These are phyloP conservation scores for Xylocampa areola DNA, from an alignment of 2,888 invertebrate genomes.

Conservation along the genomic window DNA sequence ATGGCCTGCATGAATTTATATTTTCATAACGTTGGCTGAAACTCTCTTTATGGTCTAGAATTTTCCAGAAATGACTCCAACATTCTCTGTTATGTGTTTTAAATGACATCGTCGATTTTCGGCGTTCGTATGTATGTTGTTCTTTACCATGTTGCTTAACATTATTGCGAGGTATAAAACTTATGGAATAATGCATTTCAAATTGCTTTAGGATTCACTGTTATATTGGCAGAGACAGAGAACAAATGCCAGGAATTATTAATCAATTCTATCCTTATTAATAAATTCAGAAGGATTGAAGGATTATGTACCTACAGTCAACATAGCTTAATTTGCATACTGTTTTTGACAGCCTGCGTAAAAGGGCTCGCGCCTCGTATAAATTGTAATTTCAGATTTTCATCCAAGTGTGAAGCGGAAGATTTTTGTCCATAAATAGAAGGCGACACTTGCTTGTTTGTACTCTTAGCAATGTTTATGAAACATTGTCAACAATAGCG, in stretches of 20 bases:
- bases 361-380: slow-evolving; percentile 35
- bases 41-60: neutral
- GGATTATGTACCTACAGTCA: no score
- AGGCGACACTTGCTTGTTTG: slow-evolving; percentile 27
- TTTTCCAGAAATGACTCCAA: slow-evolving; percentile 27
- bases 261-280: slow-evolving; percentile 48
- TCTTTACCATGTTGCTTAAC: slow-evolving; percentile 6
- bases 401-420: slow-evolving; percentile 12
- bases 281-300: slow-evolving; percentile 37
- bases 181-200: slow-evolving; percentile 40
- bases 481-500: slow-evolving; percentile 19
- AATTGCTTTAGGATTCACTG: slow-evolving; percentile 20
- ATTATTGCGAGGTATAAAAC: slow-evolving; percentile 27
- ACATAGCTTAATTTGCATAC: slow-evolving; percentile 43
- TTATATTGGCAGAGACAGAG: slow-evolving; percentile 4
- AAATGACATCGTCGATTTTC: slow-evolving; percentile 49
- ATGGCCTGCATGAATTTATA: slow-evolving; percentile 2
- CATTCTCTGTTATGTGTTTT: slow-evolving; percentile 48
- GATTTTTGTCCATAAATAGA: slow-evolving; percentile 23
- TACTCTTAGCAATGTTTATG: slow-evolving; percentile 11
- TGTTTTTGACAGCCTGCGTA: slow-evolving; percentile 39
- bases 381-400: slow-evolving; percentile 17
- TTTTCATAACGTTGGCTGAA: slow-evolving; percentile 5
- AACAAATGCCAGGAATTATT: slow-evolving; percentile 29
- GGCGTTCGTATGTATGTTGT: slow-evolving; percentile 6